A percentile compares a stretch with the other conserved stretches of the same genome.
Conservation (phyloP, 2,113 vertebrate species). For the Ursus arctos region DNA sequence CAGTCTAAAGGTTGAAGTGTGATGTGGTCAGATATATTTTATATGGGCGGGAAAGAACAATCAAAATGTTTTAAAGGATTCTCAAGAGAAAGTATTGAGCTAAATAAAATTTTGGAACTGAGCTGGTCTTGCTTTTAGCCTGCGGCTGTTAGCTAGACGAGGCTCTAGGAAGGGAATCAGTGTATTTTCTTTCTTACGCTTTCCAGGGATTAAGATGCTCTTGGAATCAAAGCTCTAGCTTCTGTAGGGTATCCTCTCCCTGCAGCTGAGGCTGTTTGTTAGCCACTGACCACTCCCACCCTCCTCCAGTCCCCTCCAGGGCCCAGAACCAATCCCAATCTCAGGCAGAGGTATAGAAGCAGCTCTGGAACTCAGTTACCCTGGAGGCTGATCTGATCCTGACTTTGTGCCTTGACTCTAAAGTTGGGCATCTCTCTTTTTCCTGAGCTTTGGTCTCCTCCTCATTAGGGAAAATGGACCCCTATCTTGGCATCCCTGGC, state of each 20-base stretch:
- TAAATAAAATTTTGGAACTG: slow-evolving; percentile 29
- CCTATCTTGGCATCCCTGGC: background rate
- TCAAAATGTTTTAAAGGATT: slow-evolving; percentile 16
- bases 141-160: background rate
- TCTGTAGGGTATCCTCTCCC: background rate
- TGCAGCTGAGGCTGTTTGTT: background rate
- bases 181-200: slow-evolving; percentile 1
- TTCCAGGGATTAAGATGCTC: background rate
- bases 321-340: background rate
- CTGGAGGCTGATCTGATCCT: background rate
- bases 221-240: background rate
- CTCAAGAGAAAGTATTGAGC: background rate
- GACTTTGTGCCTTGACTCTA: background rate
- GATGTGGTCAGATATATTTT: background rate
- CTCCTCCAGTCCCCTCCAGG: rapidly evolving
- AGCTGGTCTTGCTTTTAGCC: background rate
- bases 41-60: background rate
- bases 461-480: background rate
- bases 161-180: background rate
- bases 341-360: background rate
- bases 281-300: rapidly evolving
- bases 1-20: background rate
- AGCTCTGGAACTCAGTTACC: background rate
- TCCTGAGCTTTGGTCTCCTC: background rate
- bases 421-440: background rate